Evolutionary conservation across 1,140 invertebrate species (phyloP).

Genomic region (Danaus plexippus): DNA sequence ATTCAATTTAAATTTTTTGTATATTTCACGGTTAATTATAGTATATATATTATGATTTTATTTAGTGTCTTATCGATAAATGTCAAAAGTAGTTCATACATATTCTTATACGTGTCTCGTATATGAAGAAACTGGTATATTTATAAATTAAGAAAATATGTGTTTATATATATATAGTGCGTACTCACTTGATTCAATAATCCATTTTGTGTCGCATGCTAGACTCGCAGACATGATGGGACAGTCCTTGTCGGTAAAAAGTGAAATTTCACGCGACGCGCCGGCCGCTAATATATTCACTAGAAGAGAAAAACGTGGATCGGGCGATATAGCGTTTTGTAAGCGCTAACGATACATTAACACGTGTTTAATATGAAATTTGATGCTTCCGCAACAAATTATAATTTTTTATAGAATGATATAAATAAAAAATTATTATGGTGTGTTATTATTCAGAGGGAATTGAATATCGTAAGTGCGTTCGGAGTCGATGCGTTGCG

Average conservation of each 20-base stretch:
- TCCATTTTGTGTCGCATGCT: constrained; percentile 35
- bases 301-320: constrained; percentile 60
- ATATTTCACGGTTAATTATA: not conserved
- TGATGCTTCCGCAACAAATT: constrained; percentile 29
- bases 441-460: constrained; percentile 12
- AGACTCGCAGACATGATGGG: constrained; percentile 39
- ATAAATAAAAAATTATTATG: constrained; percentile 12
- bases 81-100: not conserved
- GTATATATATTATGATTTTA: not conserved
- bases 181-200: constrained; percentile 49
- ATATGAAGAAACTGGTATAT: too few relatives aligned
- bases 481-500: constrained; percentile 41
- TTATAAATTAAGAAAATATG: too few relatives aligned
- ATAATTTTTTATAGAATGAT: constrained; percentile 23
- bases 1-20: too few relatives aligned
- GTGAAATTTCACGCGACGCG: constrained; percentile 60
- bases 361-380: constrained; percentile 57
- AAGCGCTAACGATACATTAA: constrained; percentile 57
- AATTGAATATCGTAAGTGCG: constrained; percentile 38
- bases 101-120: too few relatives aligned
- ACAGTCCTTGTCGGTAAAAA: constrained; percentile 56
- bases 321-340: constrained; percentile 43
- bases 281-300: constrained; percentile 58
- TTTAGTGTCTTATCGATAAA: constrained; percentile 5
- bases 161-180: not conserved